These are phyloP conservation scores for Caenorhabditis plicata DNA, from an alignment of 2,888 invertebrate species.

Conservation along the genomic window DNA sequence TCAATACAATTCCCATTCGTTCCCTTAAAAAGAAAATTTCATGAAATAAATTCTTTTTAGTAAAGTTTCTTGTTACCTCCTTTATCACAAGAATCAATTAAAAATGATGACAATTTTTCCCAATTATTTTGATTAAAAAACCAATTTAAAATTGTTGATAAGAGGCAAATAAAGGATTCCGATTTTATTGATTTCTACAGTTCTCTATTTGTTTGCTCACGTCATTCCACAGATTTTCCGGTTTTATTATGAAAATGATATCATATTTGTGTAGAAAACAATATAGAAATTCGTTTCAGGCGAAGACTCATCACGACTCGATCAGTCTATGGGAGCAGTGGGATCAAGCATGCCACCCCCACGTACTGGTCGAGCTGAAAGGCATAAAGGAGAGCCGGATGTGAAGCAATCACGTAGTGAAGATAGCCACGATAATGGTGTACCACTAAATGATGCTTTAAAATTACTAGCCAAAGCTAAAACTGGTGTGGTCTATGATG, in stretches of 20 bases:
- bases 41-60: too few species aligned
- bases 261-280: background rate
- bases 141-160: background rate
- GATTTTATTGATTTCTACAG: background rate
- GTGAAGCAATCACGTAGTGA: background rate
- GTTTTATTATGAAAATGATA: background rate
- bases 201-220: too few species aligned
- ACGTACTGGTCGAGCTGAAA: background rate
- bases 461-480: slow-evolving; percentile 26
- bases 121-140: too few species aligned
- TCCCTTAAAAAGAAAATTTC: too few species aligned
- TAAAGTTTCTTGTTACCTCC: too few species aligned
- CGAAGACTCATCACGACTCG: background rate
- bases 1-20: too few species aligned
- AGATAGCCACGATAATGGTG: background rate
- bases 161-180: background rate
- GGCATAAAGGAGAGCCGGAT: slow-evolving; percentile 3
- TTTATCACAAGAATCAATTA: too few species aligned
- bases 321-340: slow-evolving; percentile 29
- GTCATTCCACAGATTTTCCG: background rate
- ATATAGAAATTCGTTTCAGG: background rate
- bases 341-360: slow-evolving; percentile 37
- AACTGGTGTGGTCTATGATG: slow-evolving; percentile 30
- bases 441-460: slow-evolving; percentile 24
- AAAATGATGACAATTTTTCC: too few species aligned